Evolutionary conservation across 2,113 vertebrate genomes (phyloP), one percentile per base, ranked within the genome.

Genomic region (Vanacampus margaritifer): DNA sequence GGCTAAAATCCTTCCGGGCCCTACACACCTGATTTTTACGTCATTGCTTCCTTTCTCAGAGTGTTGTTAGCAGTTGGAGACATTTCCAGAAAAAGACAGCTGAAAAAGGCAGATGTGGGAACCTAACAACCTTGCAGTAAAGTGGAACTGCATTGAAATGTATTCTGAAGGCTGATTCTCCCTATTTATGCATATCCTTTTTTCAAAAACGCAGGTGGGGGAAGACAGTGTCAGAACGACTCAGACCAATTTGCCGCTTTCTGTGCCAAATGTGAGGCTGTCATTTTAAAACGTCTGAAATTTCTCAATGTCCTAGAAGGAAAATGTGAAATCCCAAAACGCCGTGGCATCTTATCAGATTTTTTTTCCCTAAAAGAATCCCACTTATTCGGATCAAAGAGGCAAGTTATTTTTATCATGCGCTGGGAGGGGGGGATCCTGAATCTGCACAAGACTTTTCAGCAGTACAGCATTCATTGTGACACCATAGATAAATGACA

Each of bases 11-110:
- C 67, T 71, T 68, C 73, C 53, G 32, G 68, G 76, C 65, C 41
- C 58, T 64, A 28, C 51, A 61, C 82, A 88, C 72, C 82, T 87
- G 86, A 71, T 80, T 86, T 73, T 36, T 69, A 72, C 69, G 76
- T 80, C 75, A 72, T 50, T 69, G 28, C 62, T 66, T 75, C 73
- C 66, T 75, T 80, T 63, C 43, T 75, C 65, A 72, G 75, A 66
- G 82, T 81, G 81, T 74, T 75, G 73, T 84, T 79, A 87, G 85
- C 86, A 85, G 73, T 53, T 50, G 46, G 46, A 76, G 65, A 74
- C 64, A 74, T 24, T 72, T 74, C 23, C n/a, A 70, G 41, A 65
- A 64, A 36, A 48, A 48, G 66, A 64, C 73, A 78, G 28, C 23
- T 24, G n/a, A 50, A 64, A 54, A 64, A 84, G 65, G 70, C 84